Conservation (phyloP, 2,888 invertebrate genomes). For the Polylopha cassiicola region DNA sequence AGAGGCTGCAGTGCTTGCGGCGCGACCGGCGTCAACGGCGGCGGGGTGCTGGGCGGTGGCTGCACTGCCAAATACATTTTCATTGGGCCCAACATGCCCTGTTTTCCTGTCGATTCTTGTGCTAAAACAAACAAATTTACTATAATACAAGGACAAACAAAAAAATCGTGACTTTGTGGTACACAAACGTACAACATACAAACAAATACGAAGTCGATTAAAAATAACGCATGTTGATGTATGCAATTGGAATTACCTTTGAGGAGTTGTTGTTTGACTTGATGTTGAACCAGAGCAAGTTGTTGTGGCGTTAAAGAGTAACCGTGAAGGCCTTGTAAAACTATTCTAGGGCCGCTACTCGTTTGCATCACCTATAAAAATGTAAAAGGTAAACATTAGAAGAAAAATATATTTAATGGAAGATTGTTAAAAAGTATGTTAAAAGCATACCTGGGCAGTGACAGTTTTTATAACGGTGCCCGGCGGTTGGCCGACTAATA, state of each 20-base stretch:
- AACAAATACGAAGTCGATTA: too few species aligned
- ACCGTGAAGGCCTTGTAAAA: conserved; percentile 89
- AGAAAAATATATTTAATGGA: conserved; percentile 4
- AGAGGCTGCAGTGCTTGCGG: conserved; percentile 58
- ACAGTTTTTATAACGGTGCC: conserved; percentile 92
- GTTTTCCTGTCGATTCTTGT: conserved; percentile 91
- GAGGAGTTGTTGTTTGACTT: conserved; percentile 91
- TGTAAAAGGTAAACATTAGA: conserved; percentile 10
- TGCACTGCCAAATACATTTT: conserved; percentile 92
- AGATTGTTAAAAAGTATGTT: not conserved
- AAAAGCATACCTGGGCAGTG: conserved; percentile 81
- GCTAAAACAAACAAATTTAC: conserved; percentile 67
- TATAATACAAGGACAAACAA: not conserved
- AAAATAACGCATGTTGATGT: not conserved
- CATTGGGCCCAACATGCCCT: conserved; percentile 89
- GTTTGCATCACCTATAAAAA: conserved; percentile 84
- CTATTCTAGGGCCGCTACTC: conserved; percentile 89
- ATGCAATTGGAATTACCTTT: conserved; percentile 79
- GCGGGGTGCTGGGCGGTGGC: conserved; percentile 75
- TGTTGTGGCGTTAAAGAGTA: conserved; percentile 90
- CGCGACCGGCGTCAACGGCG: conserved; percentile 48
- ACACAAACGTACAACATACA: too few species aligned
- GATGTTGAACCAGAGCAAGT: conserved; percentile 88
- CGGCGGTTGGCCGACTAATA: conserved; percentile 87
- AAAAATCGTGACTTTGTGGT: too few species aligned